These are phyloP conservation scores for Channa striata DNA, from an alignment of 2,797 vertebrate species.

Conservation along the genomic window DNA sequence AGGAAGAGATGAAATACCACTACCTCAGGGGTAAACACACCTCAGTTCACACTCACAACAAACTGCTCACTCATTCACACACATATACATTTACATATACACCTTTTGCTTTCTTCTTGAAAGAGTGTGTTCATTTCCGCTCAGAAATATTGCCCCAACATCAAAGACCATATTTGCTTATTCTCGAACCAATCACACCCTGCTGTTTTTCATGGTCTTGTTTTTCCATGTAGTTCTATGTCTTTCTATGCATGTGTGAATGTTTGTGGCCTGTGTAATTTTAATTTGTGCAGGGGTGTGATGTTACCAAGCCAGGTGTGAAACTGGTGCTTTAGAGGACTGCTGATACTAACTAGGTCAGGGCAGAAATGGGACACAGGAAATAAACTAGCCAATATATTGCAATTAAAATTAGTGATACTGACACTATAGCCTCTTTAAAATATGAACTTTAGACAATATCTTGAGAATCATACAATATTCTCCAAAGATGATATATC, in stretches of 20 bases:
- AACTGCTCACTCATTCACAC: constrained; percentile 42
- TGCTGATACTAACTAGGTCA: constrained; percentile 74
- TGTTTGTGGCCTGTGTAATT: constrained; percentile 1
- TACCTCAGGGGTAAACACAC: constrained; percentile 83
- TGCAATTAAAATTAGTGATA: constrained; percentile 6
- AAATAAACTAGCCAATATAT: constrained; percentile 33
- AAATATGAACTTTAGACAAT: too few species aligned
- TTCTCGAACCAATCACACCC: constrained; percentile 70
- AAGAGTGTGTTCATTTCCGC: constrained; percentile 34
- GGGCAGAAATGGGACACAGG: constrained; percentile 29
- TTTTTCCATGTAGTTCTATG: constrained; percentile 25
- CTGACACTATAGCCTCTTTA: not conserved
- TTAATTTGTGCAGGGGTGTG: constrained; percentile 7
- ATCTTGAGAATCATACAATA: too few species aligned
- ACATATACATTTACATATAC: constrained; percentile 34
- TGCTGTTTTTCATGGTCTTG: constrained; percentile 49
- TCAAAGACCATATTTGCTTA: constrained; percentile 72
- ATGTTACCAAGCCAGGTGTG: constrained; percentile 68
- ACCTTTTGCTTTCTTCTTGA: constrained; percentile 24
- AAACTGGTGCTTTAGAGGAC: constrained; percentile 63
- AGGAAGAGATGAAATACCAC: constrained; percentile 81
- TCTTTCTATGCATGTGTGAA: constrained; percentile 5
- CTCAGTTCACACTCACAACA: constrained; percentile 64
- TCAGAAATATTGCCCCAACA: constrained; percentile 61
- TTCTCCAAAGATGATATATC: too few species aligned